These are phyloP conservation scores for Ormyrus labotus DNA, from an alignment of 2,888 invertebrate genomes.

Conservation along the genomic window DNA sequence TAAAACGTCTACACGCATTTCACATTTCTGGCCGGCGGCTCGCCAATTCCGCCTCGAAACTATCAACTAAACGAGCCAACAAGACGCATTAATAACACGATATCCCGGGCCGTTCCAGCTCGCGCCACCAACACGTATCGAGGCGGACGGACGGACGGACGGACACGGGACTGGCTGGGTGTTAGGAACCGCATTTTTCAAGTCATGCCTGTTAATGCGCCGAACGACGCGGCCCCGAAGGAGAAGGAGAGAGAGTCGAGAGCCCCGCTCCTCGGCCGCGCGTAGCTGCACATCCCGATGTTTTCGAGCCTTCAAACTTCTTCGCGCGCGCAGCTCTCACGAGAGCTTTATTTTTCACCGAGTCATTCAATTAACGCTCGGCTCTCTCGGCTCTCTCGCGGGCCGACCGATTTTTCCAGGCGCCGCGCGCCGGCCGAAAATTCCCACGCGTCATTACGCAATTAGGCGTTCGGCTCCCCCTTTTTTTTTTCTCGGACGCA, in stretches of 20 bases:
- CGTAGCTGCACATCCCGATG: background rate
- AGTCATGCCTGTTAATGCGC: slow-evolving; percentile 73
- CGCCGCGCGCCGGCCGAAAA: background rate
- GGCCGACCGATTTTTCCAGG: slow-evolving; percentile 55
- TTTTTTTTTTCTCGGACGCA: background rate
- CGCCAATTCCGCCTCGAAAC: slow-evolving; percentile 47
- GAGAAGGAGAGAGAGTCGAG: slow-evolving; percentile 55
- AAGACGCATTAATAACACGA: slow-evolving; percentile 72
- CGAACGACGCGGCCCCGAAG: background rate
- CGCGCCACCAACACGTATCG: slow-evolving; percentile 54
- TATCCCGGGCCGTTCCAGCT: slow-evolving; percentile 66
- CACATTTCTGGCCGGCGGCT: background rate
- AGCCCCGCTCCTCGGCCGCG: background rate
- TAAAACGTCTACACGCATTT: background rate
- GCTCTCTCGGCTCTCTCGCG: slow-evolving; percentile 4
- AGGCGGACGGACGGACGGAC: slow-evolving; percentile 58
- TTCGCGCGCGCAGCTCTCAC: slow-evolving; percentile 43
- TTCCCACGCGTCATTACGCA: background rate
- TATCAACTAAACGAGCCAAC: slow-evolving; percentile 69
- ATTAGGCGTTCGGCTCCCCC: background rate
- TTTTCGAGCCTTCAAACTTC: slow-evolving; percentile 1
- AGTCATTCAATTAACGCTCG: slow-evolving; percentile 46
- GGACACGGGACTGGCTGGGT: slow-evolving; percentile 15
- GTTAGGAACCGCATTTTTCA: slow-evolving; percentile 70
- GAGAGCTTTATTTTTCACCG: slow-evolving; percentile 44